Percentiles rank a stretch among this genome's conserved stretches.
These are phyloP conservation scores for Ceyx melanurus DNA, from an alignment of 2,113 vertebrate genomes.

Conservation along the genomic window DNA sequence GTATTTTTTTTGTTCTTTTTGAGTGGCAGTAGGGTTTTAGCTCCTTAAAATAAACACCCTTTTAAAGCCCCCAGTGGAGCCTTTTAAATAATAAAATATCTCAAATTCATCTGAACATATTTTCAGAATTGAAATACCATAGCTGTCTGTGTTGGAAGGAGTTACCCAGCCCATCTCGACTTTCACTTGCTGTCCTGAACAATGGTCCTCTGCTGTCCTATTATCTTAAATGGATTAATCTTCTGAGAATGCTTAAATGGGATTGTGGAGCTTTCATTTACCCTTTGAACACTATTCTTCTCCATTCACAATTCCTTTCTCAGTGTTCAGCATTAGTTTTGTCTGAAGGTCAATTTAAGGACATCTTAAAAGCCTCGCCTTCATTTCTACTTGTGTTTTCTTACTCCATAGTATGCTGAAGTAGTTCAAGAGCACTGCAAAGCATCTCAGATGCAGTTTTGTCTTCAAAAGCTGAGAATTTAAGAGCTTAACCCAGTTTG, in stretches of 20 bases:
- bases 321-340: neutral
- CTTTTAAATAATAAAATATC: neutral
- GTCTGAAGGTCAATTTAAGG: neutral
- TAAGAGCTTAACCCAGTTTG: conserved; percentile 31
- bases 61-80: neutral
- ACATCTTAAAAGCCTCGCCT: neutral
- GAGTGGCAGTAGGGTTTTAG: neutral
- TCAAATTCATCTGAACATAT: neutral
- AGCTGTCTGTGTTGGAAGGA: neutral
- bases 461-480: conserved; percentile 27
- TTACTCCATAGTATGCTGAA: neutral
- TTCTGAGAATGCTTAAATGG: conserved; percentile 39
- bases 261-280: conserved; percentile 15
- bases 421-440: conserved; percentile 13
- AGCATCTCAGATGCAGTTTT: neutral
- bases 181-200: conserved; percentile 20
- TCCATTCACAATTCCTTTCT: conserved; percentile 14
- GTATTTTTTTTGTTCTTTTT: neutral
- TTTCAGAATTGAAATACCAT: neutral
- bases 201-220: conserved; percentile 17
- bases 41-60: neutral
- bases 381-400: neutral
- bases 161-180: neutral
- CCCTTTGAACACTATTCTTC: neutral
- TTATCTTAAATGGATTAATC: conserved; percentile 48